These are phyloP conservation scores for Oreochromis mossambicus DNA, from an alignment of 2,797 vertebrate genomes.

Conservation along the genomic window DNA sequence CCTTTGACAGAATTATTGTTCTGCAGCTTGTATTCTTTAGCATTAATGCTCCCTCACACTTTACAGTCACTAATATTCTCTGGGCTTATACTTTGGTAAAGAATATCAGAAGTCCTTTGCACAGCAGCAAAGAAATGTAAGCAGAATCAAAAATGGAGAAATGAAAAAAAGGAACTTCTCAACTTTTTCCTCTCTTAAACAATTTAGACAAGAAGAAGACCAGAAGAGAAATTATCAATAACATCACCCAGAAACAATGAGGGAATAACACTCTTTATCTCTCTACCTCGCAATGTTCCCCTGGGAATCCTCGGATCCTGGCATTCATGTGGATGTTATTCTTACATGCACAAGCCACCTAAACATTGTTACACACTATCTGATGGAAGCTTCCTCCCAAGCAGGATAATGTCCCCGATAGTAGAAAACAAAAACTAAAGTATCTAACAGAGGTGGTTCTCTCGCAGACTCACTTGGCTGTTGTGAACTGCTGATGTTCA, in stretches of 20 bases:
- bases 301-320: background rate
- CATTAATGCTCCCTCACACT: background rate
- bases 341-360: background rate
- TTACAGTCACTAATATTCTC: background rate
- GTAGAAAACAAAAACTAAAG: background rate
- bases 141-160: background rate
- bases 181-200: background rate
- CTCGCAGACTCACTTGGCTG: background rate
- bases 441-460: background rate
- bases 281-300: background rate
- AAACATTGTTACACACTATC: background rate
- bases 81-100: background rate
- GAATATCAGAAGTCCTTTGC: background rate
- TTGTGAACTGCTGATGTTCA: background rate
- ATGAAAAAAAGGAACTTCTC: background rate
- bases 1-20: background rate
- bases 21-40: background rate
- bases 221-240: background rate
- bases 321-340: background rate
- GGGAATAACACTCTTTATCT: background rate
- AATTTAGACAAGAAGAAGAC: background rate
- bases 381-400: background rate
- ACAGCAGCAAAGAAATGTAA: background rate
- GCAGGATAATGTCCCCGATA: background rate
- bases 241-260: background rate